Evolutionary conservation across 2,888 invertebrate species (phyloP).

Genomic region (Gandaritis pyraliata): DNA sequence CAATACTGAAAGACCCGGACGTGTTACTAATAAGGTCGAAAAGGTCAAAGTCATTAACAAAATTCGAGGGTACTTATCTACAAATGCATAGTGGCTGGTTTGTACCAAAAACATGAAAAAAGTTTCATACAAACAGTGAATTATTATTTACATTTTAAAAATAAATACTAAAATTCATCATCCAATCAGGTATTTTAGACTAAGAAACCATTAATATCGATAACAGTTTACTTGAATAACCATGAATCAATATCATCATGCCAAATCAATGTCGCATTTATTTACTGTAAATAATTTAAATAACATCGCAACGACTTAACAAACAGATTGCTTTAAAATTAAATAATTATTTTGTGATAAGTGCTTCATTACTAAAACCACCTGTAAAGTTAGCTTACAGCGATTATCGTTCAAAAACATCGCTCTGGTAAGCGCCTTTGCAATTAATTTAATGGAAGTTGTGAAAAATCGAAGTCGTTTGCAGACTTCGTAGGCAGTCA

Average conservation of each 20-base stretch:
- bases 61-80: too few species aligned
- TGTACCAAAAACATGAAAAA: too few species aligned
- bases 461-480: conserved; percentile 28
- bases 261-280: not conserved
- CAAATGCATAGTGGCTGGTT: too few species aligned
- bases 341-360: conserved; percentile 27
- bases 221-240: too few species aligned
- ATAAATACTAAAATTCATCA: too few species aligned
- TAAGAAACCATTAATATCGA: too few species aligned
- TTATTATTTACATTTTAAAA: too few species aligned
- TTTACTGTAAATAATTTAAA: not conserved
- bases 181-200: too few species aligned
- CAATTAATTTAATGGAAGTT: conserved; percentile 36
- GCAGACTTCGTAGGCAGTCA: conserved; percentile 14
- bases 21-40: conserved; percentile 16
- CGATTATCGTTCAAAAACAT: conserved; percentile 34
- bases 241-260: too few species aligned
- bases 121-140: too few species aligned
- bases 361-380: conserved; percentile 31
- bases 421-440: conserved; percentile 28
- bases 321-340: conserved; percentile 23
- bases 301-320: conserved; percentile 31
- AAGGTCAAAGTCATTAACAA: too few species aligned
- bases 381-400: conserved; percentile 31
- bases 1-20: conserved; percentile 6